Evolutionary conservation across 2,888 invertebrate genomes (phyloP).

Genomic region (Listrodromus nycthemerus): DNA sequence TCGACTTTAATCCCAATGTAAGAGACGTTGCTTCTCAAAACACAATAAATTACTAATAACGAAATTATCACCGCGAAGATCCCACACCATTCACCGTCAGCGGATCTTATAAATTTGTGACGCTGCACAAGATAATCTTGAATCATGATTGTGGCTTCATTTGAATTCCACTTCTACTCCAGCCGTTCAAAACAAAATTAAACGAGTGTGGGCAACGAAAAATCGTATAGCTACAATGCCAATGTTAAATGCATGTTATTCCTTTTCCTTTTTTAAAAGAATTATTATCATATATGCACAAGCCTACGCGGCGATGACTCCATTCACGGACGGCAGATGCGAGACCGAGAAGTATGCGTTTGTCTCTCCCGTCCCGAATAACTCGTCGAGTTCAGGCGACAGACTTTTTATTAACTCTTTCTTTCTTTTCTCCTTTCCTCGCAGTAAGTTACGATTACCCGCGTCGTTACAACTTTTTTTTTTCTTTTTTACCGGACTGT

Average conservation of each 20-base stretch:
- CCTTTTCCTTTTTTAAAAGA: background rate
- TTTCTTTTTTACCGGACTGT: background rate
- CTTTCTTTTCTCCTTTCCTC: constrained; percentile 15
- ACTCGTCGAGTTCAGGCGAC: constrained; percentile 14
- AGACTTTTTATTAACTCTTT: background rate
- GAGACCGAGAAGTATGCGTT: constrained; percentile 18
- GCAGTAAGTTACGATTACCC: constrained; percentile 4
- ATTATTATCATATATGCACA: constrained; percentile 14
- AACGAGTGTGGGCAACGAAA: background rate
- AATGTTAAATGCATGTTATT: constrained; percentile 6
- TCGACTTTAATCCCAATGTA: background rate
- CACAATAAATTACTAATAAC: background rate
- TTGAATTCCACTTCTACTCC: background rate
- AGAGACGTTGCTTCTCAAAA: background rate
- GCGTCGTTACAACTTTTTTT: constrained; percentile 12
- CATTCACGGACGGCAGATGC: constrained; percentile 13
- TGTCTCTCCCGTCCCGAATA: constrained; percentile 19
- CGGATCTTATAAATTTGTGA: background rate
- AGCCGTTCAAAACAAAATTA: background rate
- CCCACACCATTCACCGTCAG: background rate
- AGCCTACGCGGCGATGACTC: constrained; percentile 9
- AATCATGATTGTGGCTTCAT: background rate
- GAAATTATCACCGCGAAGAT: background rate
- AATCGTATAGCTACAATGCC: background rate
- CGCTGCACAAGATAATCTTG: background rate